A percentile compares a stretch with the other conserved stretches of the same genome.
Conservation (phyloP, 2,797 vertebrate species). For the Pipistrellus nathusii region DNA sequence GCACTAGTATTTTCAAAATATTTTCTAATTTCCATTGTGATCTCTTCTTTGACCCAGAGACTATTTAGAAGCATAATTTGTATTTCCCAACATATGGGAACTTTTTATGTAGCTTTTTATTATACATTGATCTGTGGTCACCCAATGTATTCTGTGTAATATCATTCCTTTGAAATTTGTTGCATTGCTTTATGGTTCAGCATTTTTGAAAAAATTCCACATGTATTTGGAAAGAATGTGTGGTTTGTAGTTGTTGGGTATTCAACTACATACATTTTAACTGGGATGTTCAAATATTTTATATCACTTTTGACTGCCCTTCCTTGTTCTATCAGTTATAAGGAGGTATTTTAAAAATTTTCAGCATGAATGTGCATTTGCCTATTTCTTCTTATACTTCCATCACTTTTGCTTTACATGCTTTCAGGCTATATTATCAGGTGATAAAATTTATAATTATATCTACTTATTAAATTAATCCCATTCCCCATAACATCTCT, state of each 20-base stretch:
- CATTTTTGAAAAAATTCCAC: slow-evolving; percentile 27
- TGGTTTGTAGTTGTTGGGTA: slow-evolving; percentile 33
- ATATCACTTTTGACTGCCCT: slow-evolving; percentile 2
- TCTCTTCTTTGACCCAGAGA: slow-evolving; percentile 11
- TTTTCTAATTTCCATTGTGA: slow-evolving; percentile 30
- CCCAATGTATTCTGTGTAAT: slow-evolving; percentile 7
- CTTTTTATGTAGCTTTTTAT: slow-evolving; percentile 49
- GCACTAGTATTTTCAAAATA: background rate
- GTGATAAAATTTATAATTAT: slow-evolving; percentile 4
- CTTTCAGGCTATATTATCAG: slow-evolving; percentile 18
- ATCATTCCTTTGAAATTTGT: slow-evolving; percentile 42
- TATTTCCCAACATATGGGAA: slow-evolving; percentile 27
- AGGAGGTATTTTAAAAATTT: background rate
- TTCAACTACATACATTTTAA: slow-evolving; percentile 12
- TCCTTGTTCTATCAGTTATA: background rate
- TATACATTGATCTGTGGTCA: slow-evolving; percentile 6
- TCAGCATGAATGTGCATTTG: background rate
- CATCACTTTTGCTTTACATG: background rate
- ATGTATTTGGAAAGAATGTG: slow-evolving; percentile 52
- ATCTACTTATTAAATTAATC: background rate
- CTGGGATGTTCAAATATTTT: slow-evolving; percentile 21
- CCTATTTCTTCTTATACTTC: background rate
- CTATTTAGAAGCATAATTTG: slow-evolving; percentile 23
- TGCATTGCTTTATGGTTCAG: slow-evolving; percentile 8
- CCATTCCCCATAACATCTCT: background rate